Conservation (phyloP, 2,888 invertebrate species). For the Perizoma affinitatum region DNA sequence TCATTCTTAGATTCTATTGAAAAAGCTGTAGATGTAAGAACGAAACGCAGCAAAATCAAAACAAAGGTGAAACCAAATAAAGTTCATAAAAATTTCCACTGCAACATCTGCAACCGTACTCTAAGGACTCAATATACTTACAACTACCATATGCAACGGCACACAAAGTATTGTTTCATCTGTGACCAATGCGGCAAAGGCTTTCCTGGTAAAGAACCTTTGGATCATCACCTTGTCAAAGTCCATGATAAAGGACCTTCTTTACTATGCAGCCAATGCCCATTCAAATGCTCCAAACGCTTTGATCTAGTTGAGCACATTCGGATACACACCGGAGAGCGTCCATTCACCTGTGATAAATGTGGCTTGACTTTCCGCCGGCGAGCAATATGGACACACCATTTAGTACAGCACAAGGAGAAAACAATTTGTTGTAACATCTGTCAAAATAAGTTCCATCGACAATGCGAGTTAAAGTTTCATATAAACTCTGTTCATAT, state of each 20-base stretch:
- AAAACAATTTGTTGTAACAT: conserved; percentile 64
- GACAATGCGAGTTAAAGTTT: conserved; percentile 55
- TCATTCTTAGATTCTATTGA: conserved; percentile 19
- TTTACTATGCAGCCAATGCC: conserved; percentile 63
- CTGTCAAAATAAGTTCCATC: conserved; percentile 67
- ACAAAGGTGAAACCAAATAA: conserved; percentile 3
- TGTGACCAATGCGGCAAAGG: conserved; percentile 75
- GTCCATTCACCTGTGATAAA: conserved; percentile 73
- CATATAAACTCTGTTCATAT: conserved; percentile 71
- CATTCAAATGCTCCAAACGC: conserved; percentile 63
- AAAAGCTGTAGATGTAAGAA: conserved; percentile 11
- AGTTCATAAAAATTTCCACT: conserved; percentile 42
- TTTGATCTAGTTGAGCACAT: conserved; percentile 66
- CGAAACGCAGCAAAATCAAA: conserved; percentile 9
- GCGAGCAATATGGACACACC: conserved; percentile 68
- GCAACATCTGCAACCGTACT: conserved; percentile 61
- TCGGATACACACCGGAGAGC: conserved; percentile 69
- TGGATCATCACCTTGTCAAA: conserved; percentile 62
- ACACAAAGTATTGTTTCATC: conserved; percentile 62
- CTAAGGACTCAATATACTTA: conserved; percentile 61
- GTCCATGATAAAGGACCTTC: conserved; percentile 63
- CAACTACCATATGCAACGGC: conserved; percentile 68
- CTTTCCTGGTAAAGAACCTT: conserved; percentile 54
- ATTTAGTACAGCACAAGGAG: conserved; percentile 67
- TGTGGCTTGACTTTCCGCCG: conserved; percentile 73